Conservation (phyloP, 2,113 vertebrate genomes). For the Lampris megalopsis region DNA sequence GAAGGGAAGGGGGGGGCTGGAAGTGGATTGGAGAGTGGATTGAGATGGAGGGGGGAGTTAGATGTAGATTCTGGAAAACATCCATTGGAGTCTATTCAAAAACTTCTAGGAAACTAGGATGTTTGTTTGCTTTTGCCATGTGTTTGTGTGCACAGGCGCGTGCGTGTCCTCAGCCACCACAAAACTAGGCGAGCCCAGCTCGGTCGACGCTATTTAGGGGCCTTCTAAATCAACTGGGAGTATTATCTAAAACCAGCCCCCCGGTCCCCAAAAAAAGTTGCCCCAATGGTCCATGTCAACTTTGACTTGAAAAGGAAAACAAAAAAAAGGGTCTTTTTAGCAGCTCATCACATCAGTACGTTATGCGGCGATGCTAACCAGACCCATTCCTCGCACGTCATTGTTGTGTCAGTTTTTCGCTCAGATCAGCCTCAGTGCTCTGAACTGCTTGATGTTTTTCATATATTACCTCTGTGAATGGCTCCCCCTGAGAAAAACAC, state of each 20-base stretch:
- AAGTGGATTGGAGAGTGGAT: slow-evolving; percentile 38
- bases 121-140: slow-evolving; percentile 69
- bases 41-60: slow-evolving; percentile 29
- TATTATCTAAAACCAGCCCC: neutral
- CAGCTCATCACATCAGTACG: slow-evolving; percentile 43
- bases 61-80: slow-evolving; percentile 47
- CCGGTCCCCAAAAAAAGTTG: slow-evolving; percentile 24
- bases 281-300: slow-evolving; percentile 28
- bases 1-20: neutral
- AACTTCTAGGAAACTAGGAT: slow-evolving; percentile 83
- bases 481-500: neutral
- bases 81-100: slow-evolving; percentile 66
- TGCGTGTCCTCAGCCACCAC: slow-evolving; percentile 21
- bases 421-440: slow-evolving; percentile 6
- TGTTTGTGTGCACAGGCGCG: slow-evolving; percentile 27
- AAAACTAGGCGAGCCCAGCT: slow-evolving; percentile 58
- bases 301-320: slow-evolving; percentile 31
- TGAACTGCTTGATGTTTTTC: slow-evolving; percentile 18
- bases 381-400: slow-evolving; percentile 25
- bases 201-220: slow-evolving; percentile 49
- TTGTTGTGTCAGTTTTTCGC: slow-evolving; percentile 21
- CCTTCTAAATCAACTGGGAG: neutral
- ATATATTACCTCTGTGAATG: slow-evolving; percentile 11
- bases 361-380: slow-evolving; percentile 15
- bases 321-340: slow-evolving; percentile 46